Evolutionary conservation across 2,113 vertebrate species (phyloP).

Genomic region (Connochaetes taurinus): DNA sequence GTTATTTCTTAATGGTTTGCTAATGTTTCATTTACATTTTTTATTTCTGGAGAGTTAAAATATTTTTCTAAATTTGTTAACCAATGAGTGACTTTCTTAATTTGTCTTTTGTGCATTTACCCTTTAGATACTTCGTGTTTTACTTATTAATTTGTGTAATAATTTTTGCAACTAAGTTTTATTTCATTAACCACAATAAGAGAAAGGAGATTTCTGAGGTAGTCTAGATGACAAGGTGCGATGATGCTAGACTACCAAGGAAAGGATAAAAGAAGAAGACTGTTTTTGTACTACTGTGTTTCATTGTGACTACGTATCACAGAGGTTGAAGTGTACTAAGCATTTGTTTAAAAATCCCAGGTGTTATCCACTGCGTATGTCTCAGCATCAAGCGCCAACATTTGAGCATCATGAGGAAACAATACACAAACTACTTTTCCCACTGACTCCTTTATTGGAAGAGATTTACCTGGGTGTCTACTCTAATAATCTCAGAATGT

Average conservation of each 20-base stretch:
- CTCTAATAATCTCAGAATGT: neutral
- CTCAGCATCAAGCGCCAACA: neutral
- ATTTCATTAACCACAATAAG: constrained; percentile 25
- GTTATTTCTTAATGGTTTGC: neutral
- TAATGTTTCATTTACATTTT: neutral
- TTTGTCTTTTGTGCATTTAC: neutral
- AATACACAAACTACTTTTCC: neutral
- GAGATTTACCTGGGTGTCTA: neutral
- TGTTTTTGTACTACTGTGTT: constrained; percentile 46
- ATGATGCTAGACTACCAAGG: constrained; percentile 45
- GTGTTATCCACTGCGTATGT: neutral
- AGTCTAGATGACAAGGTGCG: neutral
- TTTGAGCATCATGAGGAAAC: neutral
- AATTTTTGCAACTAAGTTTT: neutral
- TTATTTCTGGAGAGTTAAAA: neutral
- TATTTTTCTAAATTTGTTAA: neutral
- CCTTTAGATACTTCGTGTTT: neutral
- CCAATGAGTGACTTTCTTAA: neutral
- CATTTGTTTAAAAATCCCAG: constrained; percentile 41
- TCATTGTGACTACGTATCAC: constrained; percentile 18
- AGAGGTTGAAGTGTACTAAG: neutral
- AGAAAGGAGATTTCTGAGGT: neutral
- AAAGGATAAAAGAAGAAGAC: neutral
- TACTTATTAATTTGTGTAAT: neutral
- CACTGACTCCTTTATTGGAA: neutral